Base-by-base conservation (phyloP, 2,888 invertebrate genomes). In the Sphinx pinastri region DNA sequence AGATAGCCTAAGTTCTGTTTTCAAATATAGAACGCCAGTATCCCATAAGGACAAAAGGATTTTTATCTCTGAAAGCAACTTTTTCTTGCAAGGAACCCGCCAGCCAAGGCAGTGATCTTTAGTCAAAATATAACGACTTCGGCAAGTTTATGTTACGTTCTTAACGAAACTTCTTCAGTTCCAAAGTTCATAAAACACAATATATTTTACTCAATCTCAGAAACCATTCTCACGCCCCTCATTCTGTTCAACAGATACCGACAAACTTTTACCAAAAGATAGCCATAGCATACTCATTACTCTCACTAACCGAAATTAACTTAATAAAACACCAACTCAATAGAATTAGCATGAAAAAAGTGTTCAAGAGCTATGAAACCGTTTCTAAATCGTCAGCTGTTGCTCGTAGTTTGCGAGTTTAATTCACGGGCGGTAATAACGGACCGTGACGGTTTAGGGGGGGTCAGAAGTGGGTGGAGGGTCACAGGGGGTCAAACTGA, bases 321-420 rank as follows among this genome's bases (percentile, higher is more conserved):
- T 47, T 12, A 49, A 63, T 19, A 19, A 13, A 63, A 19, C 4
- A 8, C 19, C 19, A 11, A 19, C 5, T 19, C 13, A 13, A 13
- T 19, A 19, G 49, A 13, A 63, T 63, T 63, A 47, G 45, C 63
- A 63, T 63, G 49, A 49, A 63, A 63, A 49, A 63, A 19, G 13
- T 47, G 16, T 60, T 63, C 47, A 47, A 19, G 16, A 19, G 19
- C 13, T 13, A 13, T 63, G 19, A 55, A 55, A 55, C 19, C 19
- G 25, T 58, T 58, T 47, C 47, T 16, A 47, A 16, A 19, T 47
- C 63, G 63, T 63, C 63, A 63, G 47, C 49, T 63, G 63, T 49
- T 49, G 19, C 47, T 63, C 19, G 13, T 63, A 63, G 49, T 63
- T 63, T 11, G 4, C 16, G 49, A 49, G 63, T 63, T 63, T 19